Percentiles rank a stretch among this genome's conserved stretches.
Conservation (phyloP, 2,113 vertebrate species). For the Tiliqua scincoides region DNA sequence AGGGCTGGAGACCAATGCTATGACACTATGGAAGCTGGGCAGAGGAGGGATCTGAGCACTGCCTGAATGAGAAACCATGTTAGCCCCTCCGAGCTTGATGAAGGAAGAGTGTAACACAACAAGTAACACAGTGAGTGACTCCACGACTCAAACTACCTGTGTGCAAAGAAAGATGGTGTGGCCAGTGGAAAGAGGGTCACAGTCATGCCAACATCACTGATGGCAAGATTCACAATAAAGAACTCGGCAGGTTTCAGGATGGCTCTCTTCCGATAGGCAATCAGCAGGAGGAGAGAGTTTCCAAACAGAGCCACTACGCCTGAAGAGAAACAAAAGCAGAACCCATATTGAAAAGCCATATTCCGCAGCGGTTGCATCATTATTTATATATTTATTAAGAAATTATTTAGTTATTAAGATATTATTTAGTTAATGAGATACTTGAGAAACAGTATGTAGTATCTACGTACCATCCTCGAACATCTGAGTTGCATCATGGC, state of each 20-base stretch:
- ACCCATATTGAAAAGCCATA: background rate
- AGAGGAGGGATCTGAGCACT: background rate
- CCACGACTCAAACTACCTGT: slow-evolving; percentile 76
- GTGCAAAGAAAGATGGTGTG: slow-evolving; percentile 80
- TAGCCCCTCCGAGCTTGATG: background rate
- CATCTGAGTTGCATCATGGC: background rate
- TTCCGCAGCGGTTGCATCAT: background rate
- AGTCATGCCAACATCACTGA: slow-evolving; percentile 88
- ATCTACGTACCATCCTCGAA: background rate
- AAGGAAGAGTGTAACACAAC: background rate
- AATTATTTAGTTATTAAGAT: background rate
- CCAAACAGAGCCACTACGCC: slow-evolving; percentile 76
- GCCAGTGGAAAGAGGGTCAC: slow-evolving; percentile 82
- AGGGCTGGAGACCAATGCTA: background rate
- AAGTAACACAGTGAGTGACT: background rate
- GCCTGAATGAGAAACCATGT: accelerated
- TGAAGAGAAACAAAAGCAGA: slow-evolving; percentile 19
- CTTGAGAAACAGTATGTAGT: background rate
- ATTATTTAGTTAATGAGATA: no score
- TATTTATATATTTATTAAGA: no score
- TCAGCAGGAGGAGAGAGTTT: slow-evolving; percentile 82
- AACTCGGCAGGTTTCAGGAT: slow-evolving; percentile 86
- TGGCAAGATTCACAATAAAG: slow-evolving; percentile 85
- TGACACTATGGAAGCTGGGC: background rate
- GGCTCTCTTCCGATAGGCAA: slow-evolving; percentile 85